Evolutionary conservation across 1,140 invertebrate genomes (phyloP).

Genomic region (Calliopsis andreniformis): DNA sequence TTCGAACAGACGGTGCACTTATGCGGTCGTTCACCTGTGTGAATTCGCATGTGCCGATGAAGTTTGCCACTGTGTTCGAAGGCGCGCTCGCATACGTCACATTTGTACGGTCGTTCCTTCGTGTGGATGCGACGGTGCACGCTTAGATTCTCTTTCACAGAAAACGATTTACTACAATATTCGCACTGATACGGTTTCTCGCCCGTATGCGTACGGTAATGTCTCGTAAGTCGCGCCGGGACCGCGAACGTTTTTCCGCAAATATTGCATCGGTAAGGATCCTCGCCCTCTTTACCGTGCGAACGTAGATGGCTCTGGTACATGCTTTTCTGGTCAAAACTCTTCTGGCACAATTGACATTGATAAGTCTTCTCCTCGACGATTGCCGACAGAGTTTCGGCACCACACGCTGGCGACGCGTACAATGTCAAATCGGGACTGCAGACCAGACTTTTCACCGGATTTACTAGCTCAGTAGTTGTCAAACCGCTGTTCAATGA

Average conservation of each 20-base stretch:
- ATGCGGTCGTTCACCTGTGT: slow-evolving; percentile 95
- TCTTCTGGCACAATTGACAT: slow-evolving; percentile 84
- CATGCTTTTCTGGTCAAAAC: slow-evolving; percentile 83
- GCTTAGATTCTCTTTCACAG: slow-evolving; percentile 95
- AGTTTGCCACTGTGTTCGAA: slow-evolving; percentile 96
- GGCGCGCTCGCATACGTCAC: slow-evolving; percentile 93
- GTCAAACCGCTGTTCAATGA: slow-evolving; percentile 45
- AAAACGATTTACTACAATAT: slow-evolving; percentile 95
- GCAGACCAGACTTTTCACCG: slow-evolving; percentile 76
- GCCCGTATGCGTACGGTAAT: slow-evolving; percentile 95
- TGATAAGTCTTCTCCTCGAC: slow-evolving; percentile 73
- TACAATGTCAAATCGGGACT: slow-evolving; percentile 75
- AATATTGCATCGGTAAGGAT: slow-evolving; percentile 93
- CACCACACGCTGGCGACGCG: slow-evolving; percentile 48
- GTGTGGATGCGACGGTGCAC: slow-evolving; percentile 96
- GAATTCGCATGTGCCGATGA: slow-evolving; percentile 95
- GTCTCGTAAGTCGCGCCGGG: slow-evolving; percentile 93
- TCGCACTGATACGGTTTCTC: slow-evolving; percentile 94
- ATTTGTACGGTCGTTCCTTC: slow-evolving; percentile 92
- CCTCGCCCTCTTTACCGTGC: slow-evolving; percentile 84
- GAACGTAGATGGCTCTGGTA: slow-evolving; percentile 84
- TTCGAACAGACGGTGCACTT: slow-evolving; percentile 96
- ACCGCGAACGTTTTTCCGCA: slow-evolving; percentile 96
- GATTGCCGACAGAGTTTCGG: slow-evolving; percentile 7
- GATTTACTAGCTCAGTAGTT: slow-evolving; percentile 57